Evolutionary conservation across 35 echinoderm and acorn worm species (phyloP), one percentile per base, ranked within the genome.

Genomic region (Heliocidaris tuberculata): DNA sequence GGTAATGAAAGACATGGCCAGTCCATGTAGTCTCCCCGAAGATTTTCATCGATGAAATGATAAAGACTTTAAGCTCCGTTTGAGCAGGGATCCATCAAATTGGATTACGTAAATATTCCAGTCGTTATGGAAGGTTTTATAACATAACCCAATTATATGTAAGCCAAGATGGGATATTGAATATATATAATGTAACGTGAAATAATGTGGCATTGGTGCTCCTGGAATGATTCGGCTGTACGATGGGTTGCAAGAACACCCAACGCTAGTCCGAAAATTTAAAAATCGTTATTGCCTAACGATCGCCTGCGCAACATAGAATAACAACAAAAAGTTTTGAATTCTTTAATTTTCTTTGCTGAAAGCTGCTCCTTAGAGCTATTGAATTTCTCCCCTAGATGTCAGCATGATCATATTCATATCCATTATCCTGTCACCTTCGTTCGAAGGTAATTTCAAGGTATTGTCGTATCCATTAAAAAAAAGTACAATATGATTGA

Each of bases 41-140:
- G 65, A 19, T 78, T 78, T 78, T 78, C 65, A 78, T 78, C 21
- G 65, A 27, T 19, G 65, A 78, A 78, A 78, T 78, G 65, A 78
- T 78, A 78, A 78, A 89, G 12, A 89, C 47, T 89, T 89, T 89
- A 47, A 89, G 87, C 87, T 89, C 87, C 31, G 47, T 48, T 89
- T 89, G 87, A 89, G 87, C 87, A 32, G 31, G 87, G 87, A 89
- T 89, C 87, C 31, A 89, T 89, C 87, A 89, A 89, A 89, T 89
- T 89, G 87, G 87, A 89, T 89, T 89, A 89, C 31, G 87, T 89
- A 89, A 89, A 89, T 89, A 89, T 89, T 89, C 87, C 87, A 89
- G 24, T 48, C 87, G 47, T 89, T 32, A 47, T 89, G 31, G 87
- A 89, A 31, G 65, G 65, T 4, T n/a, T 78, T 78, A 78, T n/a